phyloP scores from a whole-genome alignment of 1,140 invertebrate genomes.

The Nixonia krombeini region DNA sequence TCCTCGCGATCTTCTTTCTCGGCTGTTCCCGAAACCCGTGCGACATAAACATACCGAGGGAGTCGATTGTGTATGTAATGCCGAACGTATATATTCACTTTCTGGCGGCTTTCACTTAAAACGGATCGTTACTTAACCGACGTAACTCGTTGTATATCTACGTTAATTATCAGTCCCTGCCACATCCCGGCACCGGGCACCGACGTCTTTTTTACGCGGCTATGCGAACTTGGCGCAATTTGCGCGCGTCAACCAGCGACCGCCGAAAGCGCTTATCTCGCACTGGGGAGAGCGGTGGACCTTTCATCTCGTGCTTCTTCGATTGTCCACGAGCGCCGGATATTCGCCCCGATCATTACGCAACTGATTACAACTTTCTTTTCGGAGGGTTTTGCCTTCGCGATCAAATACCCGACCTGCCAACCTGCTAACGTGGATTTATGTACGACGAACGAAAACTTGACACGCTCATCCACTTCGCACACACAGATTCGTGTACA shows the following conservation, averaged over 20 bases:
- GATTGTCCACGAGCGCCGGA: constrained; percentile 24
- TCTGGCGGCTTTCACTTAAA: constrained; percentile 44
- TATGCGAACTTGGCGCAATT: constrained; percentile 11
- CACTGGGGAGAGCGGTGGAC: not conserved
- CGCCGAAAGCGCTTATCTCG: not conserved
- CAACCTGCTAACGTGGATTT: not conserved
- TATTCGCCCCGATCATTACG: constrained; percentile 8
- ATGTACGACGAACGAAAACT: constrained; percentile 20
- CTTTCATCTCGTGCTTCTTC: constrained; percentile 17
- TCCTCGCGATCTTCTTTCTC: not conserved
- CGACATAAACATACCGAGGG: constrained; percentile 5
- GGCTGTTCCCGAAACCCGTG: not conserved
- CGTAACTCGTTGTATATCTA: constrained; percentile 34
- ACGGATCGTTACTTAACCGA: constrained; percentile 36
- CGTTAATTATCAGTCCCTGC: constrained; percentile 47
- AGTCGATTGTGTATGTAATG: constrained; percentile 4
- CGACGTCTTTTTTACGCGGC: constrained; percentile 35
- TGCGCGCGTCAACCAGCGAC: not conserved
- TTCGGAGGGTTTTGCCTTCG: constrained; percentile 19
- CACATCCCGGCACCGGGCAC: constrained; percentile 36
- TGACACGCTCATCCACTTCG: constrained; percentile 27
- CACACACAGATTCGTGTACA: no score
- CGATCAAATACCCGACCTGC: no score
- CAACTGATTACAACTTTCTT: constrained; percentile 47
- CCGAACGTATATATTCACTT: constrained; percentile 13